Evolutionary conservation across 2,797 vertebrate genomes (phyloP).

Genomic region (Streptopelia turtur): DNA sequence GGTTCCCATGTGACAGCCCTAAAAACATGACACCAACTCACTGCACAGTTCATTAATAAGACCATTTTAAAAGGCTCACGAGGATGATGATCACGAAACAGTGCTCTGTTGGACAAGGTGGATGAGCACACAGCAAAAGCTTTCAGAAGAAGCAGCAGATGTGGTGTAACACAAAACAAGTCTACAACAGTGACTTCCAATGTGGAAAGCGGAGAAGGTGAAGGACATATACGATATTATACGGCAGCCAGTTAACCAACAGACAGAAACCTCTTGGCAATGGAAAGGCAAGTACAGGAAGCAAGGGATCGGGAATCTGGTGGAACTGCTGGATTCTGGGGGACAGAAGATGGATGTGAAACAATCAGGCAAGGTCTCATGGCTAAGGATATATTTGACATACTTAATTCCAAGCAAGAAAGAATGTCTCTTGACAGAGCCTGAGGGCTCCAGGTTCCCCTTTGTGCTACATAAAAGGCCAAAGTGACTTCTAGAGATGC

Average conservation of each 20-base stretch:
- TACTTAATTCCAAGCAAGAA: background rate
- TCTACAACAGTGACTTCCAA: background rate
- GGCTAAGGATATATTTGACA: background rate
- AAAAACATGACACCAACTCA: background rate
- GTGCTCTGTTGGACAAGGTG: background rate
- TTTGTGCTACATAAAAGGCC: background rate
- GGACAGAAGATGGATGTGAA: background rate
- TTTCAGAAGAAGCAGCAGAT: background rate
- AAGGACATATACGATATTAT: background rate
- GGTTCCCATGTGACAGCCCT: background rate
- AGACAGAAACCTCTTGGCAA: background rate
- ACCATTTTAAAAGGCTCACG: background rate
- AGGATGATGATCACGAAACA: accelerated
- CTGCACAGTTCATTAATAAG: background rate
- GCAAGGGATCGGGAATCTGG: background rate
- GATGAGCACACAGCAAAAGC: background rate
- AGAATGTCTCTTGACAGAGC: background rate
- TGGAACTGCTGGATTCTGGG: background rate
- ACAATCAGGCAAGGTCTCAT: background rate
- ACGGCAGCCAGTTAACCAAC: background rate
- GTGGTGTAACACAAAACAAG: background rate
- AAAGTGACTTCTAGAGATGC: background rate
- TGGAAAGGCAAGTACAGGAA: background rate
- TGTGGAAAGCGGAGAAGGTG: background rate
- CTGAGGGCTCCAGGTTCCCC: background rate